A percentile compares a stretch with the other conserved stretches of the same genome.
Conservation (phyloP, 2,113 vertebrate species). For the Lampris incognitus region DNA sequence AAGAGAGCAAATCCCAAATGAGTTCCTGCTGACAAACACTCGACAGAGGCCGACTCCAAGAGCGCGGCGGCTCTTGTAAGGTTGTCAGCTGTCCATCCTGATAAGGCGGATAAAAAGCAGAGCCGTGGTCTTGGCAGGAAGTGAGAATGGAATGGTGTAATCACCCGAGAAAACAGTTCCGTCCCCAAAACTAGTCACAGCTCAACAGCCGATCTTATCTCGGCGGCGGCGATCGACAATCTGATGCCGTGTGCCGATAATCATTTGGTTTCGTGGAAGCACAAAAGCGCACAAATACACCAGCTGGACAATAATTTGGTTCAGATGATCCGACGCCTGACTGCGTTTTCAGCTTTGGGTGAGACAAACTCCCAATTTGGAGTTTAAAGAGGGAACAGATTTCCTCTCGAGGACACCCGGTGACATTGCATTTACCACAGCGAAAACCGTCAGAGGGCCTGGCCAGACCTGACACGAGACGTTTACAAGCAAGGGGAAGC, state of each 20-base stretch:
- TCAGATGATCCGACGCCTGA: constrained; percentile 13
- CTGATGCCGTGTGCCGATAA: not conserved
- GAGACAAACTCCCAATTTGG: constrained; percentile 21
- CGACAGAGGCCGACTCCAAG: constrained; percentile 10
- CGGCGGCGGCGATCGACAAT: not conserved
- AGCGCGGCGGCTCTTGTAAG: constrained; percentile 3
- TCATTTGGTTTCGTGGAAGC: not conserved
- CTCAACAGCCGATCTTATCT: constrained; percentile 9
- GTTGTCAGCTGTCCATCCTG: constrained; percentile 28
- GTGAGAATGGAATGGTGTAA: constrained; percentile 31
- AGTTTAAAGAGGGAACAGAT: not conserved
- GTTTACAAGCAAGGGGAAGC: too few relatives aligned
- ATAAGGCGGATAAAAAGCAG: constrained; percentile 45
- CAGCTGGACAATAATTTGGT: not conserved
- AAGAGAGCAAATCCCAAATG: constrained; percentile 15
- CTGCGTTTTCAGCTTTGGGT: constrained; percentile 33
- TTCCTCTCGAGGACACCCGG: constrained; percentile 68
- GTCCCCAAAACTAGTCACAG: constrained; percentile 15
- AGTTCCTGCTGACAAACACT: constrained; percentile 20
- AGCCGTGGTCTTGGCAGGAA: constrained; percentile 41
- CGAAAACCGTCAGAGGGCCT: too few relatives aligned
- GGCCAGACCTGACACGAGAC: too few relatives aligned
- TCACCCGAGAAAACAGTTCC: constrained; percentile 35
- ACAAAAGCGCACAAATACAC: not conserved
- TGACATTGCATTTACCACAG: not conserved